Conservation (phyloP, 1,140 invertebrate species). For the Augochlora pura region DNA sequence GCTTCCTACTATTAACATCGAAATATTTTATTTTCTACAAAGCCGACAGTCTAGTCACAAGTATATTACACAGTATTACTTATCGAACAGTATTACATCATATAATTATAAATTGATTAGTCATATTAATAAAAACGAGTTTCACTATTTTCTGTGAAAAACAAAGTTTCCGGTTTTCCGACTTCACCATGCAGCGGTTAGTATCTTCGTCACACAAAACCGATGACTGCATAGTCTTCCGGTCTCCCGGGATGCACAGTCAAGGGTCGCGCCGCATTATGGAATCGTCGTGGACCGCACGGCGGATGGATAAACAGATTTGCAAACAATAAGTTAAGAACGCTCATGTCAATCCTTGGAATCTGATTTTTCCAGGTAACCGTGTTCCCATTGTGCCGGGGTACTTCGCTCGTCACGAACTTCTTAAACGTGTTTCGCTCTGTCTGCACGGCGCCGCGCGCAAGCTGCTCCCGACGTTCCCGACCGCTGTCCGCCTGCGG, state of each 20-base stretch:
- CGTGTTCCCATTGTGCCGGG: neutral
- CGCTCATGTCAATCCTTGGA: neutral
- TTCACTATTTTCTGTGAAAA: too few relatives aligned
- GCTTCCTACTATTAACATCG: too few relatives aligned
- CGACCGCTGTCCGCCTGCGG: neutral
- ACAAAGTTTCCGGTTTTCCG: too few relatives aligned
- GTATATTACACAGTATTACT: too few relatives aligned
- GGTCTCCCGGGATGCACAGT: neutral
- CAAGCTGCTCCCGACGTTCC: neutral
- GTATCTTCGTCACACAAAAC: too few relatives aligned
- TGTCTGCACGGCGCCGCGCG: neutral
- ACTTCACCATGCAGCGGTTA: too few relatives aligned
- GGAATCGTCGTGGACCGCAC: neutral
- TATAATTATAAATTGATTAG: too few relatives aligned
- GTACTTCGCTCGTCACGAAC: neutral
- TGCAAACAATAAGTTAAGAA: neutral
- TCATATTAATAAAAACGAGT: too few relatives aligned
- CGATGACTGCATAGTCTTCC: too few relatives aligned
- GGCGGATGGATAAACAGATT: neutral
- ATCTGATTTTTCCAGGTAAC: neutral
- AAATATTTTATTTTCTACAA: too few relatives aligned
- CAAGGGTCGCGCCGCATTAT: neutral
- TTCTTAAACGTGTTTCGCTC: slow-evolving; percentile 1
- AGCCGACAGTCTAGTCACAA: too few relatives aligned
- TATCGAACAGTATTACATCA: too few relatives aligned